A percentile compares a stretch with the other conserved stretches of the same genome.
Evolutionary conservation across 2,797 vertebrate species (phyloP).

Genomic region (Esox lucius): DNA sequence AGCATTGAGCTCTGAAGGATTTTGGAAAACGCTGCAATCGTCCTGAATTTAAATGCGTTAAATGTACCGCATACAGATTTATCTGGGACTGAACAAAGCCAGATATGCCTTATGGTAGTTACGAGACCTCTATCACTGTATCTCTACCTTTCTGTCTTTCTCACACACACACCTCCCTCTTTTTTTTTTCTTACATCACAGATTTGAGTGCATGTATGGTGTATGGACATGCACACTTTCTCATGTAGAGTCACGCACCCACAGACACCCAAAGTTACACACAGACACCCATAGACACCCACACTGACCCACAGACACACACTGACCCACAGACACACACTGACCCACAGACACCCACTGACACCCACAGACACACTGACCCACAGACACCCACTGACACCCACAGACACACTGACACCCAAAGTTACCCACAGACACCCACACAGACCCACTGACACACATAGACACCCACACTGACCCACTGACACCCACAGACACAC

Average conservation of each 20-base stretch:
- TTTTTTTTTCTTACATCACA: background rate
- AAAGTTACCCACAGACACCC: too few relatives aligned
- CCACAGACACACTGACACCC: background rate
- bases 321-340: background rate
- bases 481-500: background rate
- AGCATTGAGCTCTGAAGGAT: constrained; percentile 70
- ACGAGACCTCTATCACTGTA: constrained; percentile 42
- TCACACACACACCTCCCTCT: constrained; percentile 17
- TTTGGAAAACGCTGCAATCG: constrained; percentile 72
- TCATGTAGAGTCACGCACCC: background rate
- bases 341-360: background rate
- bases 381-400: background rate
- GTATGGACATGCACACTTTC: too few relatives aligned
- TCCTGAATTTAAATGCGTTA: constrained; percentile 78
- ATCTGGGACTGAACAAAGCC: constrained; percentile 58
- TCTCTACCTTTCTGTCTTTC: constrained; percentile 5
- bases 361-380: too few relatives aligned
- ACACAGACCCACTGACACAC: background rate
- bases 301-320: background rate
- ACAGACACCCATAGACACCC: background rate
- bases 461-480: too few relatives aligned
- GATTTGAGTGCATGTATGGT: too few relatives aligned
- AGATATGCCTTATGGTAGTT: constrained; percentile 56
- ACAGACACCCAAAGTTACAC: background rate
- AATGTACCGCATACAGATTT: constrained; percentile 75